Base-by-base conservation (phyloP, 2,797 vertebrate genomes). In the Enteromius radiatus region DNA sequence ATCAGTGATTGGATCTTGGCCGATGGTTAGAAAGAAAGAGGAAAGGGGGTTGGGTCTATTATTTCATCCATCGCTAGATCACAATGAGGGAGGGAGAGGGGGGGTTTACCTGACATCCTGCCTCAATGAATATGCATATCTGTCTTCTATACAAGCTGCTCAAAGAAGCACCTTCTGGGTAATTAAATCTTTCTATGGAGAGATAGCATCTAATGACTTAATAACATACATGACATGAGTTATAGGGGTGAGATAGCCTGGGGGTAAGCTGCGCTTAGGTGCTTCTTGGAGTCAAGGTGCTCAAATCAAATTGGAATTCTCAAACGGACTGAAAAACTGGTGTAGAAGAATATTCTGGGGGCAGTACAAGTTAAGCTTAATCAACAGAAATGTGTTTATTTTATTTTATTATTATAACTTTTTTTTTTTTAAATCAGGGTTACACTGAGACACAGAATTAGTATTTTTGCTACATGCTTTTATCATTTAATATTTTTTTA, bases 171-270 rank as follows among this genome's bases (percentile, higher is more conserved):
- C 87, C 91, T 91, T 89, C 65, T 68, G 89, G 88, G 88, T 93
- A 92, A 94, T 93, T 91, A 92, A 92, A 89, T 92, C 89, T 92
- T 87, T 93, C 86, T 88, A 88, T 84, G 80, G 67, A 84, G 54
- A 87, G 92, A 93, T 93, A 92, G 82, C 89, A 93, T 93, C 93
- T 94, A 92, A 94, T 92, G 89, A 87, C 90, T 92, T 93, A 93
- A 93, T 93, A 91, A 93, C 91, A 91, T 89, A 92, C 91, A 90
- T 87, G 85, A 85, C 85, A 89, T 89, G 87, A 91, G 89, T 91
- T 89, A 90, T 83, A 86, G 47, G 70, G 83, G 56, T 56, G 76
- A 61, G 76, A 87, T 52, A 38, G 68, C 75, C 54, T 21, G 49
- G 68, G 84, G 79, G 75, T 74, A 64, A 3, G 14, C 59, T 19